A percentile compares a stretch with the other conserved stretches of the same genome.
Evolutionary conservation across 2,797 vertebrate genomes (phyloP).

Genomic region (Lycodopsis pacificus): DNA sequence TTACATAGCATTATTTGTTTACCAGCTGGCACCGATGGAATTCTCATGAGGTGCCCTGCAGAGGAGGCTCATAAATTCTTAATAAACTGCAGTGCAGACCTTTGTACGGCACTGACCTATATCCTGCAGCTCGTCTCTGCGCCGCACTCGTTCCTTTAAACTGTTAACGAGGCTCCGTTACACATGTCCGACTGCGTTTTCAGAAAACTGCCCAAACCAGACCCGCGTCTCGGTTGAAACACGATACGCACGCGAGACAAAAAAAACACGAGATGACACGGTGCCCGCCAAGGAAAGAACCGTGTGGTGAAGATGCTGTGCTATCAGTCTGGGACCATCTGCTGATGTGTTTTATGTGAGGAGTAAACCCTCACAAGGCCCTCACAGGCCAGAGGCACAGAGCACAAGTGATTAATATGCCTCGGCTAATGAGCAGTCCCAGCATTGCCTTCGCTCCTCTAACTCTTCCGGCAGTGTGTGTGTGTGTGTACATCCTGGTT

Average conservation of each 20-base stretch:
- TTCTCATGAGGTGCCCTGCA: conserved; percentile 78
- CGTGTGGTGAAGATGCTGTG: conserved; percentile 49
- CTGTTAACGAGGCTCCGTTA: conserved; percentile 80
- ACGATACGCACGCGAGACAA: conserved; percentile 22
- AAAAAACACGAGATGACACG: conserved; percentile 18
- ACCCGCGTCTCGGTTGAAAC: conserved; percentile 34
- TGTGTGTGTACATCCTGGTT: conserved; percentile 34
- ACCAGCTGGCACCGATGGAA: conserved; percentile 69
- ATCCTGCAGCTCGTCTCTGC: conserved; percentile 79
- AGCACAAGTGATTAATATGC: conserved; percentile 81
- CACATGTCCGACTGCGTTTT: conserved; percentile 73
- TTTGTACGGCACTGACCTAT: conserved; percentile 83
- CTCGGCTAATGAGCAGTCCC: conserved; percentile 81
- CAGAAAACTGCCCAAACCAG: conserved; percentile 39
- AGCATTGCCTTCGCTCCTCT: conserved; percentile 67
- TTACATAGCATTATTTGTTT: conserved; percentile 84
- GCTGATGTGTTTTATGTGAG: conserved; percentile 76
- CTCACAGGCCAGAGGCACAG: conserved; percentile 68
- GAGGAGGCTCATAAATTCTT: conserved; percentile 85
- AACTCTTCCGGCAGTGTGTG: conserved; percentile 48
- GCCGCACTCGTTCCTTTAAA: conserved; percentile 78
- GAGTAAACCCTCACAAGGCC: conserved; percentile 66
- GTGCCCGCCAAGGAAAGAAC: conserved; percentile 20
- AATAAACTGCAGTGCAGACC: conserved; percentile 88
- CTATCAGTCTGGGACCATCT: conserved; percentile 78